phyloP scores from a whole-genome alignment of 2,113 vertebrate species.

The Gavia stellata region DNA sequence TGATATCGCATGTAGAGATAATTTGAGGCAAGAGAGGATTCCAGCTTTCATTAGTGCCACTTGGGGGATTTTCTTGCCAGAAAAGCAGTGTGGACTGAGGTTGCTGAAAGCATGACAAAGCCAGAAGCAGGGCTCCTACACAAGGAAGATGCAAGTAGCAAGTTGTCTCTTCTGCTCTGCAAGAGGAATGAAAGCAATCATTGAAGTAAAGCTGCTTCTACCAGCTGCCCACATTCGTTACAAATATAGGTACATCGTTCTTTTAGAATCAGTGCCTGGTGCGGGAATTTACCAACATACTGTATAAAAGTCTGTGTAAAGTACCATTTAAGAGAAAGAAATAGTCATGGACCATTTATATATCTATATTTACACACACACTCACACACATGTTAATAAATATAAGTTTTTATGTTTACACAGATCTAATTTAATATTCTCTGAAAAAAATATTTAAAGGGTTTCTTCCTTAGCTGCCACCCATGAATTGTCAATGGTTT shows the following conservation, averaged over 20 bases:
- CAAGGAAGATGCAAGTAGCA: not conserved
- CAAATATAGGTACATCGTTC: not conserved
- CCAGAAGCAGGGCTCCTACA: not conserved
- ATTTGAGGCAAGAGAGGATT: not conserved
- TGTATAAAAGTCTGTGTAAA: slow-evolving; percentile 32
- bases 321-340: slow-evolving; percentile 56
- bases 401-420: slow-evolving; percentile 51
- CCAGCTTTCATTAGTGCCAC: not conserved
- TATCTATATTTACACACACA: slow-evolving; percentile 20
- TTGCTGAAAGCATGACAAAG: not conserved
- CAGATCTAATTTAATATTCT: slow-evolving; percentile 56
- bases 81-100: not conserved
- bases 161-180: not conserved
- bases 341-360: slow-evolving; percentile 50
- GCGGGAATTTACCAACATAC: not conserved
- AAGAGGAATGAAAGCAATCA: slow-evolving; percentile 4
- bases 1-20: not conserved
- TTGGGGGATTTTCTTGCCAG: not conserved
- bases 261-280: slow-evolving; percentile 26
- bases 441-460: slow-evolving; percentile 28
- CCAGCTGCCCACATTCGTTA: not conserved
- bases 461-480: slow-evolving; percentile 55
- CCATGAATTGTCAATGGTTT: not conserved
- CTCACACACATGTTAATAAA: slow-evolving; percentile 42
- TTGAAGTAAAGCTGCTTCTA: slow-evolving; percentile 11